phyloP scores from a whole-genome alignment of 2,888 invertebrate species.

The Agrilus mali region DNA sequence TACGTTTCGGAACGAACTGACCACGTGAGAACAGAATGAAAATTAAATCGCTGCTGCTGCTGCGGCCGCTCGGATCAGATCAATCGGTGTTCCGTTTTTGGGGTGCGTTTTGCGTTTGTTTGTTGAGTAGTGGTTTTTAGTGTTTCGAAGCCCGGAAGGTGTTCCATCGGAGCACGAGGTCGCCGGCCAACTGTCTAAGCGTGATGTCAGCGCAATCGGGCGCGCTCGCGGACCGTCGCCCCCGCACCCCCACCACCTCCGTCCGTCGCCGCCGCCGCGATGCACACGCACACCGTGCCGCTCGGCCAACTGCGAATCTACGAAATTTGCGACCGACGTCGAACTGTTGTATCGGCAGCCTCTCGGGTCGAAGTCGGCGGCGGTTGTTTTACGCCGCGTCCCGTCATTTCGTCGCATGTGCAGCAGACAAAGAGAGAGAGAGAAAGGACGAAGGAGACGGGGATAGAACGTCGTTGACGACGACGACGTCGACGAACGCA shows the following conservation, averaged over 20 bases:
- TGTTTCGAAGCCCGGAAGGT: slow-evolving; percentile 27
- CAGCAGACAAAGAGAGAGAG: too few species aligned
- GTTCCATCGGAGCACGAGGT: slow-evolving; percentile 33
- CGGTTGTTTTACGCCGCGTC: too few species aligned
- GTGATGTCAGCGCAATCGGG: slow-evolving; percentile 33
- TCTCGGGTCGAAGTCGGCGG: too few species aligned
- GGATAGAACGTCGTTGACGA: too few species aligned
- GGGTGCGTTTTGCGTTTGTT: neutral
- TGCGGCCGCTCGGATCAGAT: neutral
- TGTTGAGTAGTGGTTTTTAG: slow-evolving; percentile 2
- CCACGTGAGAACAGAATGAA: too few species aligned
- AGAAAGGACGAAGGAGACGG: too few species aligned
- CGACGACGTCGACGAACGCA: too few species aligned
- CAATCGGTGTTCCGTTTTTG: neutral
- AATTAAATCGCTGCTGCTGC: too few species aligned
- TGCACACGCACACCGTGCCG: slow-evolving; percentile 17
- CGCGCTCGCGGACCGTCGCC: slow-evolving; percentile 19
- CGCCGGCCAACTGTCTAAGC: slow-evolving; percentile 41
- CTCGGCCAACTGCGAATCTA: slow-evolving; percentile 2
- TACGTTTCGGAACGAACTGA: too few species aligned
- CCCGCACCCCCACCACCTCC: slow-evolving; percentile 20
- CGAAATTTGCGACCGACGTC: slow-evolving; percentile 10
- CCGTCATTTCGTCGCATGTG: too few species aligned
- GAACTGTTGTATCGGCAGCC: too few species aligned
- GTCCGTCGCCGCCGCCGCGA: slow-evolving; percentile 9